Conservation (phyloP, 1,140 invertebrate genomes). For the Microplitis demolitor region DNA sequence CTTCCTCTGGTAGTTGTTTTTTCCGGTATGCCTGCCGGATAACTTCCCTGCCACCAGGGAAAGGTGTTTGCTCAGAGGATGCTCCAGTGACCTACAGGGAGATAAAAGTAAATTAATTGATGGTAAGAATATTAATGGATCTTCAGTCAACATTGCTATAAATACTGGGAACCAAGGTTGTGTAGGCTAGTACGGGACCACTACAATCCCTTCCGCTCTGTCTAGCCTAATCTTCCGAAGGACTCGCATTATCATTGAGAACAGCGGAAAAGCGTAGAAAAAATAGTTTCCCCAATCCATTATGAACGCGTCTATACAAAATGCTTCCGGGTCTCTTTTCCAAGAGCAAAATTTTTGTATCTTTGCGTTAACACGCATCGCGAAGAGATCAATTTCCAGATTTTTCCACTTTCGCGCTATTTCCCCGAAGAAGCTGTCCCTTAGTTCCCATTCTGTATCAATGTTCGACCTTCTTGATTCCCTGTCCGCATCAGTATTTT, state of each 20-base stretch:
- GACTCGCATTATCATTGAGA: not conserved
- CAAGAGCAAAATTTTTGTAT: constrained; percentile 8
- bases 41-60: not conserved
- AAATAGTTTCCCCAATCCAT: not conserved
- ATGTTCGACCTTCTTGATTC: not conserved
- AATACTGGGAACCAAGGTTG: constrained; percentile 9
- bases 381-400: not conserved
- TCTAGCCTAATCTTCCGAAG: not conserved
- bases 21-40: not conserved
- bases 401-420: not conserved
- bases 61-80: not conserved
- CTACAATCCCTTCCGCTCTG: not conserved
- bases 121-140: not conserved
- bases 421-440: not conserved
- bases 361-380: not conserved
- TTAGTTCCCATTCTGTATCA: not conserved
- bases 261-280: constrained; percentile 13
- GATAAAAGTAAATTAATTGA: not conserved
- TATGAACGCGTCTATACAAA: constrained; percentile 10
- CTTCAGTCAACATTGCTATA: not conserved
- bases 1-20: not conserved
- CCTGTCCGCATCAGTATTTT: not conserved
- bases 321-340: constrained; percentile 1
- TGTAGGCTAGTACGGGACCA: not conserved
- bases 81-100: not conserved